Conservation (phyloP, 2,797 vertebrate species). For the Martes flavigula region DNA sequence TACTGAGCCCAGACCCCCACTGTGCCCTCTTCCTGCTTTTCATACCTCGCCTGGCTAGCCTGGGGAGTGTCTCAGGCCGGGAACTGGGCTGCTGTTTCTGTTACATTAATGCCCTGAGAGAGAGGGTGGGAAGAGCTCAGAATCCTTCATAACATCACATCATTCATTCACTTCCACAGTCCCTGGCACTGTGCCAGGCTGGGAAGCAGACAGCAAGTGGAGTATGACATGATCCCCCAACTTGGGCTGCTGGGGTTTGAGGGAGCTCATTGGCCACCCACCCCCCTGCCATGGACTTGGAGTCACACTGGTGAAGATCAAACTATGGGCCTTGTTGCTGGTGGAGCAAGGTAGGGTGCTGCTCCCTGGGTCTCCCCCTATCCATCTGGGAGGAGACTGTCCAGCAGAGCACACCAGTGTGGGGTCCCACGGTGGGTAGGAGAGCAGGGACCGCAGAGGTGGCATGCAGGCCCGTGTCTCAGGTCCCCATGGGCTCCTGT, state of each 20-base stretch:
- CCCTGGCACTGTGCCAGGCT: background rate
- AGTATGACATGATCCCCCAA: accelerated
- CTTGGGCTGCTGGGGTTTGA: background rate
- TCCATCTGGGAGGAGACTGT: background rate
- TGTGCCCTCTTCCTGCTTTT: background rate
- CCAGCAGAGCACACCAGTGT: background rate
- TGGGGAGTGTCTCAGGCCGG: background rate
- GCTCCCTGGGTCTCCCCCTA: background rate
- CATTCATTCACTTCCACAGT: background rate
- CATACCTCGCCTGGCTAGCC: background rate
- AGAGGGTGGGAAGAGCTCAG: background rate
- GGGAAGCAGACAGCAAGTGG: background rate
- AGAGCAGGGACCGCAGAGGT: background rate
- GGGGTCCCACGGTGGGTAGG: background rate
- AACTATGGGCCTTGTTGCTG: too few species aligned
- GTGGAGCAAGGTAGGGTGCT: too few species aligned
- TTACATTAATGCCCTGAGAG: background rate
- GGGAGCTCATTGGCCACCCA: background rate
- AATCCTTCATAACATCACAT: background rate
- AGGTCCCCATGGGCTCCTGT: background rate
- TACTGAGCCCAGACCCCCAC: accelerated
- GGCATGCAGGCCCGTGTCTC: background rate
- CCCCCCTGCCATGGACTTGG: background rate
- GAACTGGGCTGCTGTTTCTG: background rate
- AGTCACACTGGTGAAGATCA: background rate